These are phyloP conservation scores for Pinctada fucata DNA, from an alignment of 2,888 invertebrate genomes.

Conservation along the genomic window DNA sequence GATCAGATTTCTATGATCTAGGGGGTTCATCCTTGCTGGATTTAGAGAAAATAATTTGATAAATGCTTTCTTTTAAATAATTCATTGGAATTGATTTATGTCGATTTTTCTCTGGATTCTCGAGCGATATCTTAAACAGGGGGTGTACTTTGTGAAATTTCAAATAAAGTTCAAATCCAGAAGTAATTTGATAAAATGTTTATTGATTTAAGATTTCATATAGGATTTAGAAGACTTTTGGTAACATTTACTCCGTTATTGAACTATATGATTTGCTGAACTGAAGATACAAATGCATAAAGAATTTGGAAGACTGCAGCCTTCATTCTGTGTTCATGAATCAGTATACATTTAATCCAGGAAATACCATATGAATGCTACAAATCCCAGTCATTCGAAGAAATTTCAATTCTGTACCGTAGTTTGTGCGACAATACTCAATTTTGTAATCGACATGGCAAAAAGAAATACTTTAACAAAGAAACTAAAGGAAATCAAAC, in stretches of 20 bases:
- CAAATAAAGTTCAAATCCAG: neutral
- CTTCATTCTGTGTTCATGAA: no score
- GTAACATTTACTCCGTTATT: neutral
- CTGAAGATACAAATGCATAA: no score
- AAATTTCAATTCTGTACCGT: no score
- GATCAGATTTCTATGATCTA: neutral
- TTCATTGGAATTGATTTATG: neutral
- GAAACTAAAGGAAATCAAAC: no score
- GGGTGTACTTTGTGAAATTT: neutral
- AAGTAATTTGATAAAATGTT: neutral
- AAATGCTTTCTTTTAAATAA: neutral
- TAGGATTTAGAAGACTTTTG: neutral
- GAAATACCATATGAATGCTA: no score
- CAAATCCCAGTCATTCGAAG: no score
- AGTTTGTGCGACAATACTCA: no score
- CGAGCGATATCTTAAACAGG: neutral
- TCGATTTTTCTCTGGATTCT: neutral
- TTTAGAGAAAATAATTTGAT: neutral
- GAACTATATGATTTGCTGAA: neutral
- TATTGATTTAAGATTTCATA: neutral
- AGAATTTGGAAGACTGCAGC: no score
- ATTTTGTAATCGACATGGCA: no score
- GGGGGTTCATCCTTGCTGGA: neutral
- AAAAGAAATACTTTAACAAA: no score
- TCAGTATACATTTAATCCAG: no score